Evolutionary conservation across 2,113 vertebrate species (phyloP).

Genomic region (Hippotragus niger): DNA sequence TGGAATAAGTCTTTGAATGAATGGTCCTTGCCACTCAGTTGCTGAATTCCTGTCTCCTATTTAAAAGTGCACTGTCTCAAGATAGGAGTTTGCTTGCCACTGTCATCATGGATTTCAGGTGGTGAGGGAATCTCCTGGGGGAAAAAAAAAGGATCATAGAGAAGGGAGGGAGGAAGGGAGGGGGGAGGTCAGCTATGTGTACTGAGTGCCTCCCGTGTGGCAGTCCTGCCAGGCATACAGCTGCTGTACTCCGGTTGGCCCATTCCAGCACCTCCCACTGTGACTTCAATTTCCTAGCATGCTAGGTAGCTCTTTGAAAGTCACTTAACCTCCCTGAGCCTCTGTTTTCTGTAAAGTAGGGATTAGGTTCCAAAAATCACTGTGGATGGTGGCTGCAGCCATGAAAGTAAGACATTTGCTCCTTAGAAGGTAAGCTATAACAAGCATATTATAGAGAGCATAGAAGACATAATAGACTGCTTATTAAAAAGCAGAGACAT

Average conservation of each 20-base stretch:
- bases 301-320: not conserved
- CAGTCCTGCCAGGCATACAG: fast-evolving
- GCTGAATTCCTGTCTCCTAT: no score
- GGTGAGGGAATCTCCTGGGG: not conserved
- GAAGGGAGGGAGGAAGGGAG: not conserved
- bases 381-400: not conserved
- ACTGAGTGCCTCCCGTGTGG: fast-evolving
- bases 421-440: not conserved
- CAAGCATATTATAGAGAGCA: not conserved
- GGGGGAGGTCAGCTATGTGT: fast-evolving
- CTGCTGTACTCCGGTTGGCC: fast-evolving
- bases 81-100: not conserved
- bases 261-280: not conserved
- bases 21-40: fast-evolving
- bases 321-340: not conserved
- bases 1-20: not conserved
- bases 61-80: not conserved
- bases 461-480: no score
- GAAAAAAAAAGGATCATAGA: fast-evolving
- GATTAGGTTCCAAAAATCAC: not conserved
- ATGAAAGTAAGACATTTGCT: not conserved
- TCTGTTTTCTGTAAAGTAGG: not conserved
- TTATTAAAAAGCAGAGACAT: not conserved
- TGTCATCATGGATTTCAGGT: fast-evolving
- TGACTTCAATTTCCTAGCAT: fast-evolving